Base-by-base conservation (phyloP, 2,113 vertebrate species). In the Amphiprion percula region DNA sequence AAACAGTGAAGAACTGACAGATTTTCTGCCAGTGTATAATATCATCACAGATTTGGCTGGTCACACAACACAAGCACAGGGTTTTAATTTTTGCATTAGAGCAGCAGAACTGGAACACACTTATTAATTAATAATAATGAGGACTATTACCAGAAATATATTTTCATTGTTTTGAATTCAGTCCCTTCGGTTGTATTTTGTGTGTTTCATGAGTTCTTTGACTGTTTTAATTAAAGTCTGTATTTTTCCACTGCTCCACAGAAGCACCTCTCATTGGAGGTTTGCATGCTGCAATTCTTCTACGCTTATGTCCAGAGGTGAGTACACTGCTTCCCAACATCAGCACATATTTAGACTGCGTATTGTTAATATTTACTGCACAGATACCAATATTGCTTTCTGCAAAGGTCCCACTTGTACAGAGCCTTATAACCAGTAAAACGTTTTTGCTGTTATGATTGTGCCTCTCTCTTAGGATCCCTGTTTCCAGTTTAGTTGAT, bases 251-350 rank as follows among this genome's bases (percentile, higher is more conserved):
- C 67, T 14, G 44, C 56, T 77, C 30, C 86, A 66, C 94, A 99
- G 98, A 99, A 99, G 89, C 97, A 99, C 85, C 96, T 99, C 69
- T 99, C 98, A 37, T 89, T 99, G 90, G 98, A 99, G 92, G 98
- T 99, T 82, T 99, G 97, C 92, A 99, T 99, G 98, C 94, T 99
- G 91, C 98, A 99, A 92, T 99, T 99, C 95, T 99, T 99, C 94
- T 99, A 97, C 89, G 97, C 98, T 49, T 99, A 99, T 72, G 97
- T 99, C 80, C 98, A 99, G 92, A 97, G 98, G 98, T 98, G 93
- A 96, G 96, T 82, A 21, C 76, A 53, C 28, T 26, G 14, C 62
- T 37, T 64, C 17, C 10, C n/a, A 49, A 15, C 12, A 44, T 44
- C 41, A 67, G 10, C 49, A 16, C n/a, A 37, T 65, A 19, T 55